These are phyloP conservation scores for Ceratitis capitata DNA, from an alignment of 1,140 invertebrate genomes.

Conservation along the genomic window DNA sequence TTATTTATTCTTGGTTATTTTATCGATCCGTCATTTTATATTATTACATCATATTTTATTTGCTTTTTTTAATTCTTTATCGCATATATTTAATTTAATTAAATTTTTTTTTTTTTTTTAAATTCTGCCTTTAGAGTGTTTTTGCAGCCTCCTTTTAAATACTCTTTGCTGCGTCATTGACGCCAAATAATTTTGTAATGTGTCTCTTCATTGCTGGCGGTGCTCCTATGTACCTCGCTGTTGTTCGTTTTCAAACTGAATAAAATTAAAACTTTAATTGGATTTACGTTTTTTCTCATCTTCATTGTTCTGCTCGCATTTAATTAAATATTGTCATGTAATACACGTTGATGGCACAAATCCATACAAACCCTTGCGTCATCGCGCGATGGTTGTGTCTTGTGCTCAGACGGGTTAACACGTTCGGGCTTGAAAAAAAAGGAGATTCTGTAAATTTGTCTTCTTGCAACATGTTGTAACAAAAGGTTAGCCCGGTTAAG, in stretches of 20 bases:
- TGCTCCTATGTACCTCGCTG: too few species aligned
- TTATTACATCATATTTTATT: background rate
- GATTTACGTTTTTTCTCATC: slow-evolving; percentile 29
- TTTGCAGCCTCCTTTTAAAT: background rate
- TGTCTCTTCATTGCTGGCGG: background rate
- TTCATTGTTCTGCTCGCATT: too few species aligned
- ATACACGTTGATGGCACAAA: background rate
- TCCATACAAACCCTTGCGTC: background rate
- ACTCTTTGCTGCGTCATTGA: background rate
- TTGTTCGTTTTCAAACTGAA: slow-evolving; percentile 22
- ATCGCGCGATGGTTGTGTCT: background rate
- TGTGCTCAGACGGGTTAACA: background rate
- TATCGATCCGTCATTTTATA: background rate
- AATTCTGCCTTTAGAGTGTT: too few species aligned
- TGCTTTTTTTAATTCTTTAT: background rate
- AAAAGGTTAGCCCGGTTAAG: background rate
- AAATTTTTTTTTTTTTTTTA: background rate
- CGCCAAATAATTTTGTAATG: background rate
- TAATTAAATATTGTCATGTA: slow-evolving; percentile 35
- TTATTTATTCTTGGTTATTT: background rate
- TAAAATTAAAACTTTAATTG: slow-evolving; percentile 37
- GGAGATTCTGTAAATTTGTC: background rate
- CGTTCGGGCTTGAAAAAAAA: too few species aligned
- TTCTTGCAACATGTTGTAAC: background rate
- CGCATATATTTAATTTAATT: background rate